phyloP scores from a whole-genome alignment of 2,113 vertebrate genomes.

The Meles meles region DNA sequence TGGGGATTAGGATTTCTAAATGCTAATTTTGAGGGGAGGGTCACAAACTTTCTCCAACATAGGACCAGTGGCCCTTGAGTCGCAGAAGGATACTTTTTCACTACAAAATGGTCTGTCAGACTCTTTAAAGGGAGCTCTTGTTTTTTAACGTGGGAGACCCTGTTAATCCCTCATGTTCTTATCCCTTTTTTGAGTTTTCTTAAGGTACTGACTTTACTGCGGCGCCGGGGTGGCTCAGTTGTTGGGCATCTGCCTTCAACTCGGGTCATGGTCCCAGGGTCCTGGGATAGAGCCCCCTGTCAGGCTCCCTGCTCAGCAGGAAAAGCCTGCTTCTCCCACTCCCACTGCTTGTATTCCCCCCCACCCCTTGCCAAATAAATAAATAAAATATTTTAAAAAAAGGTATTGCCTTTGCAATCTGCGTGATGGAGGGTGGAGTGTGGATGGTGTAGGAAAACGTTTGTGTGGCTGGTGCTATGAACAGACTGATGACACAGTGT shows the following conservation, averaged over 20 bases:
- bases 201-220: background rate
- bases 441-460: background rate
- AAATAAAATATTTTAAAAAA: no score
- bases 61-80: background rate
- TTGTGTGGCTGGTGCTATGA: background rate
- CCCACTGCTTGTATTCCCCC: no score
- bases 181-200: background rate
- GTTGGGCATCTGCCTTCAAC: no score
- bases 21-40: background rate
- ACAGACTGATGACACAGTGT: background rate
- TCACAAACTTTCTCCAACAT: background rate
- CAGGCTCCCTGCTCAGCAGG: no score
- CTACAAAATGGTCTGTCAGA: background rate
- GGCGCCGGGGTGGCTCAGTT: no score
- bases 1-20: background rate
- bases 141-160: background rate
- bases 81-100: background rate
- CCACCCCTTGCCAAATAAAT: no score
- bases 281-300: no score
- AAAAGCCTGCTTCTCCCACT: no score
- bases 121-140: background rate
- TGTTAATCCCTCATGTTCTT: background rate
- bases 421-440: background rate
- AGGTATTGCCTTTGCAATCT: background rate
- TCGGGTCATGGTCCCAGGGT: no score